Evolutionary conservation across 2,797 vertebrate species (phyloP), one percentile per base, ranked within the genome.

Genomic region (Remorina albescens): DNA sequence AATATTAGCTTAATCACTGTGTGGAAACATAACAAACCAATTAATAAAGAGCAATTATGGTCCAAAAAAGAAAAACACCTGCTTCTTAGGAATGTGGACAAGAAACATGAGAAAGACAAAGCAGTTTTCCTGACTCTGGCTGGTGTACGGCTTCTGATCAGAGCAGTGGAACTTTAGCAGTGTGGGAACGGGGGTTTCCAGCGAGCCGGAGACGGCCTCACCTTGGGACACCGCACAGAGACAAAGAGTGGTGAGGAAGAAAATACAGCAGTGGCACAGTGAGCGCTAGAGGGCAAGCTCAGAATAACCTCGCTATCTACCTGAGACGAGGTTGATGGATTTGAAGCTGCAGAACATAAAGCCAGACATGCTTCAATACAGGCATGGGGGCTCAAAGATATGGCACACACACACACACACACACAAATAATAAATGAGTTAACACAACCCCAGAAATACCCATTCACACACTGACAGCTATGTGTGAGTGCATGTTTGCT

Each of bases 131-230:
- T 44, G 75, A 77, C 74, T 70, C 16, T 2, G n/a, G 60, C 69
- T 60, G 65, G 69, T n/a, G 53, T 30, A 6, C 15, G 4, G 67
- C 67, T 34, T 53, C 74, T 10, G 80, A 67, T 76, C 59, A 13
- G 74, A 65, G 50, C 46, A 1, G 42, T 61, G 90, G 72, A 91
- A 93, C 82, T 37, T 78, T 68, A 92, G 84, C 83, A 67, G 71
- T 84, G 91, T 92, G 91, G 88, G 91, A 92, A 91, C 51, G 64
- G 84, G 90, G 83, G 57, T 82, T 89, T 91, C 88, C 85, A 89
- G 74, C 3, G 28, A 68, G 78, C 51, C 21, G 13, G 58, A 90
- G 87, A 89, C 53, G 80, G 86, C 85, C 74, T 88, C 81, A 85
- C 78, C 83, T 85, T 44, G 49, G 87, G 85, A 88, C 26, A 71